Conservation (phyloP, 2,888 invertebrate genomes). For the Melanophora roralis region DNA sequence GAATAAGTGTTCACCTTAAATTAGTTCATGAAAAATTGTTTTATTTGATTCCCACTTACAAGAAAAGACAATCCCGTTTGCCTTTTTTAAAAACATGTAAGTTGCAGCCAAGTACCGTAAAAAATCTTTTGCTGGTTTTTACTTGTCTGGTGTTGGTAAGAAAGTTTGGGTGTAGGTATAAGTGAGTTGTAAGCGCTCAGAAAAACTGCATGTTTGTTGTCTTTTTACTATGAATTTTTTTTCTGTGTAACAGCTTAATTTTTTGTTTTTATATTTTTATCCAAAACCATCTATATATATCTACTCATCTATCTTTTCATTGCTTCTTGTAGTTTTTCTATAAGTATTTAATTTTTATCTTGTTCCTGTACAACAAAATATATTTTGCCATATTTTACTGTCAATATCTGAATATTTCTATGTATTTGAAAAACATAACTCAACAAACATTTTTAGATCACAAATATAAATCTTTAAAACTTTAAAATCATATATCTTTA, state of each 20-base stretch:
- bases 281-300: background rate
- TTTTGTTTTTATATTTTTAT: slow-evolving; percentile 38
- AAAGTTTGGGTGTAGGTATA: no score
- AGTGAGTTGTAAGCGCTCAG: no score
- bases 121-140: no score
- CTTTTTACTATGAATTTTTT: no score
- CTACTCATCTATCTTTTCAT: slow-evolving; percentile 17
- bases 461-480: background rate
- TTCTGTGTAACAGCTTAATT: slow-evolving; percentile 20
- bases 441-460: background rate
- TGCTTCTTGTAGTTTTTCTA: background rate
- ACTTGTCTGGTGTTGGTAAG: no score
- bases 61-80: no score
- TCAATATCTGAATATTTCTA: slow-evolving; percentile 49
- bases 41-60: no score
- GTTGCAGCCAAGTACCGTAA: no score
- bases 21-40: no score
- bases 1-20: no score
- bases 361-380: slow-evolving; percentile 22
- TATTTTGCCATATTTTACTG: slow-evolving; percentile 53
- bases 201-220: no score
- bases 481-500: background rate
- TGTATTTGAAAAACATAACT: background rate
- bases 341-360: background rate
- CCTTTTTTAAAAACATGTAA: no score